Evolutionary conservation across 2,888 invertebrate species (phyloP).

Genomic region (Himalopsyche kuldschensis): DNA sequence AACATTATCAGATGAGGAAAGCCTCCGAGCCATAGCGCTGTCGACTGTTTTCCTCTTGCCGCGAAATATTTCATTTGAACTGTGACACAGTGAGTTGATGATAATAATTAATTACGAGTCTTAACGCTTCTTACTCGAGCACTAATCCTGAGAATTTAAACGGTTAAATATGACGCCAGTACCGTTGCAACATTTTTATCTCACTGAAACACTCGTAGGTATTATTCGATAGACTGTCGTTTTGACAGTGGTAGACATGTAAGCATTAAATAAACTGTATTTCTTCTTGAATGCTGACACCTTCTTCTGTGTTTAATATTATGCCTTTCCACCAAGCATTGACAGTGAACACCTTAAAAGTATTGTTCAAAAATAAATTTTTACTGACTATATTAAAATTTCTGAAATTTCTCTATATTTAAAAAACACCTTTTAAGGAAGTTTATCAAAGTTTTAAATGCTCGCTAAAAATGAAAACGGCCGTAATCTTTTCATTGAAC

Average conservation of each 20-base stretch:
- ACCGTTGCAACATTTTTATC: conserved; percentile 6
- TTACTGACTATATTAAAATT: no score
- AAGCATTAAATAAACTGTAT: no score
- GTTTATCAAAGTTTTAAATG: no score
- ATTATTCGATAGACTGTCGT: background rate
- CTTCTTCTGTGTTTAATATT: no score
- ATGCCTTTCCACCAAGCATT: no score
- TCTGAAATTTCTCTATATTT: no score
- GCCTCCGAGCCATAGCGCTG: background rate
- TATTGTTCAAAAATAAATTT: no score
- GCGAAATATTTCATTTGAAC: background rate
- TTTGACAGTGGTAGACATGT: background rate
- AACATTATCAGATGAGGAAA: background rate
- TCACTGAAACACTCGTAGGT: conserved; percentile 8
- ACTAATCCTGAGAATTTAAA: background rate
- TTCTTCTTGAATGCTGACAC: no score
- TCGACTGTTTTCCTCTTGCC: background rate
- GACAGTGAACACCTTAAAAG: no score
- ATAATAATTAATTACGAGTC: background rate
- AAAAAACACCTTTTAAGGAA: no score
- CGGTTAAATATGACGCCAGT: background rate
- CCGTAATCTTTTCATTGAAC: no score
- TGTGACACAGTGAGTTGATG: background rate
- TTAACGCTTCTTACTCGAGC: background rate
- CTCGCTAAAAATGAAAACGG: no score